phyloP scores from a whole-genome alignment of 1,140 invertebrate genomes.

The Dinoponera quadriceps region DNA sequence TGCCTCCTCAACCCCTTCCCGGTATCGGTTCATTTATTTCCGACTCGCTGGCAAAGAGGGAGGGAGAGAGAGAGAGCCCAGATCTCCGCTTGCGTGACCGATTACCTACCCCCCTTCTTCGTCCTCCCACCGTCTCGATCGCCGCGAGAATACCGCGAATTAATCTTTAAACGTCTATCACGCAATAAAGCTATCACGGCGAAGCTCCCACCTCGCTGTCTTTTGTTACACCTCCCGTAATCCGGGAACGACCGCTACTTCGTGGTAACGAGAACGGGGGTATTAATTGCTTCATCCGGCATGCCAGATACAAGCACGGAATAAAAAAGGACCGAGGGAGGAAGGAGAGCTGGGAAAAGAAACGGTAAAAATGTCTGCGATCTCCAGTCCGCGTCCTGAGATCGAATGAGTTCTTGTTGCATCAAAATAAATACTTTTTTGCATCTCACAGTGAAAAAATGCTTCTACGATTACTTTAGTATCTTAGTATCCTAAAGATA shows the following conservation, averaged over 20 bases:
- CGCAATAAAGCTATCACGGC: slow-evolving; percentile 59
- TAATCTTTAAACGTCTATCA: slow-evolving; percentile 68
- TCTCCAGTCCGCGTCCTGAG: background rate
- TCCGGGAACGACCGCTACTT: slow-evolving; percentile 18
- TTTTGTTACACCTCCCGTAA: slow-evolving; percentile 54
- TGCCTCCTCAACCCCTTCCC: slow-evolving; percentile 62
- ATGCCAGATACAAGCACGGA: background rate
- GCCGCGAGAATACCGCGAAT: slow-evolving; percentile 57
- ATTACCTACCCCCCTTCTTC: slow-evolving; percentile 53
- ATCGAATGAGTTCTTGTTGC: background rate
- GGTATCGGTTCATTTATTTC: slow-evolving; percentile 71
- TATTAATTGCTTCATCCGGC: slow-evolving; percentile 38
- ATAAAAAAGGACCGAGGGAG: background rate
- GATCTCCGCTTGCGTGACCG: slow-evolving; percentile 69
- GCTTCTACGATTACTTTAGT: background rate
- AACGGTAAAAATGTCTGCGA: background rate
- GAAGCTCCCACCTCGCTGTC: slow-evolving; percentile 21
- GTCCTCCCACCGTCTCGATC: slow-evolving; percentile 49
- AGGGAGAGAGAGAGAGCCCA: slow-evolving; percentile 48
- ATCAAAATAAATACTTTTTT: background rate
- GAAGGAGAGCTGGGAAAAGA: background rate
- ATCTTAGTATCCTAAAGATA: background rate
- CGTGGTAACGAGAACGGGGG: background rate
- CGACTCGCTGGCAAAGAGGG: slow-evolving; percentile 30
- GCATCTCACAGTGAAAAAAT: background rate